Evolutionary conservation across 2,888 invertebrate species (phyloP).

Genomic region (Drosophila merina): DNA sequence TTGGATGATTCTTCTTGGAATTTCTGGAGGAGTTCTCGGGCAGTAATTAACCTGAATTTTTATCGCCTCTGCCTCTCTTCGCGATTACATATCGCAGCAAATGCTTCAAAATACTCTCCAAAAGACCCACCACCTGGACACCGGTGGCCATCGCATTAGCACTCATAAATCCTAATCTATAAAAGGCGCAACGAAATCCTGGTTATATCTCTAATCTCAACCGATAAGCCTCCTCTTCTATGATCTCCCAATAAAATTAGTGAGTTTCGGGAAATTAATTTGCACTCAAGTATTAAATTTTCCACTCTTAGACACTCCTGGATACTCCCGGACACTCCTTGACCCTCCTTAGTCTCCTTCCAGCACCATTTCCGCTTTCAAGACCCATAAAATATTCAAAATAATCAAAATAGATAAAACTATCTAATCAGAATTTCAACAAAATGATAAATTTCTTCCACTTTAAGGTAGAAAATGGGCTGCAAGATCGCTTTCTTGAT

Average conservation of each 20-base stretch:
- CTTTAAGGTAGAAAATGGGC: neutral
- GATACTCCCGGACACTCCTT: no score
- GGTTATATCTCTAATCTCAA: neutral
- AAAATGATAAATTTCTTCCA: constrained; percentile 11
- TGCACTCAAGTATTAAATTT: constrained; percentile 1
- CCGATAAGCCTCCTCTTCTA: neutral
- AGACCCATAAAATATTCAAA: neutral
- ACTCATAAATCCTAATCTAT: constrained; percentile 13
- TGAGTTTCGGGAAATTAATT: neutral
- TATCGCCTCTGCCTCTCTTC: constrained; percentile 38
- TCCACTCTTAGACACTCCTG: neutral
- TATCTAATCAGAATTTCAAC: constrained; percentile 19
- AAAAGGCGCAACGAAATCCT: neutral
- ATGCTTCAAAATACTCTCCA: constrained; percentile 7
- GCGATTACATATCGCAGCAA: constrained; percentile 44
- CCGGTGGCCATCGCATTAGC: constrained; percentile 9
- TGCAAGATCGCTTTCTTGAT: no score
- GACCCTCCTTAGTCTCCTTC: neutral
- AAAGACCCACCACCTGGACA: constrained; percentile 6
- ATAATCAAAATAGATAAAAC: neutral
- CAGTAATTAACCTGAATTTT: constrained; percentile 57
- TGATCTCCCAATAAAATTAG: no score
- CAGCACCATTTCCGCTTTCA: constrained; percentile 15
- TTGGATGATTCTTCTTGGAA: no score
- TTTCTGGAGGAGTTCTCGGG: no score